A percentile compares a stretch with the other conserved stretches of the same genome.
Conservation (phyloP, 1,140 invertebrate species). For the Macrobrachium nipponense region DNA sequence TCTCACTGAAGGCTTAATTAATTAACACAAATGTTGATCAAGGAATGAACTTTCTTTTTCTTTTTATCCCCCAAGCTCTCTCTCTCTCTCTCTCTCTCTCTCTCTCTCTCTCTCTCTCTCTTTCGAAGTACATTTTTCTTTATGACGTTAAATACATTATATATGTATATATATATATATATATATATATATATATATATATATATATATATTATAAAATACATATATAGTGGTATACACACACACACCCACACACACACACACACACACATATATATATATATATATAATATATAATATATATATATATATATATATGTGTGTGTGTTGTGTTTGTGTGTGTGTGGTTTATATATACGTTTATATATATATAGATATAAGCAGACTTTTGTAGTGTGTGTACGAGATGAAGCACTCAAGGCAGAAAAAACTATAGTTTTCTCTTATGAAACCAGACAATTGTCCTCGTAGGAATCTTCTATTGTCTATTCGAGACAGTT, state of each 20-base stretch:
- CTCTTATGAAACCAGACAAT: too few relatives aligned
- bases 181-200: not conserved
- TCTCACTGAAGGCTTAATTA: too few relatives aligned
- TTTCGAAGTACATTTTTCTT: too few relatives aligned
- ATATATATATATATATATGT: conserved; percentile 1
- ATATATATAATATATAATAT: not conserved
- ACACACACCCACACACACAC: not conserved
- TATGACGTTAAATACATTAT: too few relatives aligned
- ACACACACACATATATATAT: not conserved
- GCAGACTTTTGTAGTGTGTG: not conserved
- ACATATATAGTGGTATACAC: not conserved
- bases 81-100: not conserved
- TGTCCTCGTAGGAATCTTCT: too few relatives aligned
- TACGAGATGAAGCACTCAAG: not conserved
- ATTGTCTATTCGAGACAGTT: too few relatives aligned
- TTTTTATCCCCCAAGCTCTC: not conserved
- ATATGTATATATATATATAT: not conserved
- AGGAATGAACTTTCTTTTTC: not conserved
- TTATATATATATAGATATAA: not conserved
- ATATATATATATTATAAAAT: not conserved
- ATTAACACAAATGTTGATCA: not conserved
- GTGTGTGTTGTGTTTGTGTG: not conserved
- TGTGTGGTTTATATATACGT: not conserved
- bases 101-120: not conserved
- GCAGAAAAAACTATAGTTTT: too few relatives aligned